Evolutionary conservation across 2,113 vertebrate species (phyloP).

Genomic region (Muntiacus reevesi): DNA sequence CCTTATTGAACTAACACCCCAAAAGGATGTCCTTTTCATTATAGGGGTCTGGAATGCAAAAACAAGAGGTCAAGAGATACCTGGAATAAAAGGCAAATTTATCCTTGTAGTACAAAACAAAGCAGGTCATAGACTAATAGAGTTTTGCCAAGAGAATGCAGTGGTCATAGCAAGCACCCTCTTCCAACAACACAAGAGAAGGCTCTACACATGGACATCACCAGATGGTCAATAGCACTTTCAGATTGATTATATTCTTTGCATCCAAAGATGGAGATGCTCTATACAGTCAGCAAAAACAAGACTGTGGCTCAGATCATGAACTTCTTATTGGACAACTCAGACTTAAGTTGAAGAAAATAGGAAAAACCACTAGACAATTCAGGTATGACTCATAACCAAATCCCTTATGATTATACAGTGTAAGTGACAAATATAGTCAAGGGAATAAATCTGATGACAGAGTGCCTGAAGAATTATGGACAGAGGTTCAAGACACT

Average conservation of each 20-base stretch:
- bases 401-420: neutral
- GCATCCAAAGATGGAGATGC: neutral
- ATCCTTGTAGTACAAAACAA: neutral
- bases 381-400: neutral
- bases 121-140: neutral
- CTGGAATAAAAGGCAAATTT: neutral
- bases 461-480: neutral
- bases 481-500: neutral
- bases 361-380: neutral
- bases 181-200: neutral
- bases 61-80: neutral
- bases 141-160: neutral
- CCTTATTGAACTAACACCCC: neutral
- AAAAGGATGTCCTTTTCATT: neutral
- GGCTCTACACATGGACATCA: neutral
- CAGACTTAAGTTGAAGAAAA: neutral
- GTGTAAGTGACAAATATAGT: neutral
- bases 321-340: neutral
- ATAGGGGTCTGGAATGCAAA: neutral
- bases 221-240: neutral
- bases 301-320: neutral
- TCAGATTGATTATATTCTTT: neutral
- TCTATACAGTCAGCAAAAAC: neutral
- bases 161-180: neutral
- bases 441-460: neutral